Conservation (phyloP, 1,140 invertebrate genomes). For the Zaprionus kolodkinae region DNA sequence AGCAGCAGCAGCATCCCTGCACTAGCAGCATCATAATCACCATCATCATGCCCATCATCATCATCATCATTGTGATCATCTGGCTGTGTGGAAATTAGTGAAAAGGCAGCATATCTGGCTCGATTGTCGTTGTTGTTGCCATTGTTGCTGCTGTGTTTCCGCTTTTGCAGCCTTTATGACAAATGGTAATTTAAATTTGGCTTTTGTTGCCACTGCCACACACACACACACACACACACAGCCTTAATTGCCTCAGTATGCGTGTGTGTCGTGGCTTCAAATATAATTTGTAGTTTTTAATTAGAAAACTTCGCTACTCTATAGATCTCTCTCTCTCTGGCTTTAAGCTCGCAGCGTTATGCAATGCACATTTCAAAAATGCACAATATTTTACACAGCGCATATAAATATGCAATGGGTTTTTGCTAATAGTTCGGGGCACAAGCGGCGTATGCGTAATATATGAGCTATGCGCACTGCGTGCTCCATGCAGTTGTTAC, state of each 20-base stretch:
- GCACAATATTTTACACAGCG: constrained; percentile 39
- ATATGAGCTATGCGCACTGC: constrained; percentile 48
- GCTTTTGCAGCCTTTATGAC: constrained; percentile 60
- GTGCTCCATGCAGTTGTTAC: not conserved
- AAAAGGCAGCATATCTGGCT: constrained; percentile 20
- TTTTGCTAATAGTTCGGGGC: constrained; percentile 66
- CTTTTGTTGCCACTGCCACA: constrained; percentile 59
- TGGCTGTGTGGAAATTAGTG: constrained; percentile 67
- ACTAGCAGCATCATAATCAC: constrained; percentile 6
- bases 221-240: constrained; percentile 14
- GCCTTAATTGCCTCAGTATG: constrained; percentile 1
- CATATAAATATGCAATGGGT: constrained; percentile 73
- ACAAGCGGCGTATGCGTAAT: constrained; percentile 67
- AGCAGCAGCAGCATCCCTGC: constrained; percentile 15
- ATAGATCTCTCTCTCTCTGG: not conserved
- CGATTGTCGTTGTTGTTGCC: constrained; percentile 25
- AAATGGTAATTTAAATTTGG: constrained; percentile 81
- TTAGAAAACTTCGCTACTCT: constrained; percentile 68
- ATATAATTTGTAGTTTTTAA: constrained; percentile 81
- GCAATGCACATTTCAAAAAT: constrained; percentile 53
- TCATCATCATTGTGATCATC: constrained; percentile 19
- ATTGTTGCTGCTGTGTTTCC: constrained; percentile 33
- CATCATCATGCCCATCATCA: constrained; percentile 5
- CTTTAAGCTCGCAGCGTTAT: constrained; percentile 21
- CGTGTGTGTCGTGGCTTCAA: constrained; percentile 31